Base-by-base conservation (phyloP, 2,888 invertebrate species). In the Dromius quadrimaculatus region DNA sequence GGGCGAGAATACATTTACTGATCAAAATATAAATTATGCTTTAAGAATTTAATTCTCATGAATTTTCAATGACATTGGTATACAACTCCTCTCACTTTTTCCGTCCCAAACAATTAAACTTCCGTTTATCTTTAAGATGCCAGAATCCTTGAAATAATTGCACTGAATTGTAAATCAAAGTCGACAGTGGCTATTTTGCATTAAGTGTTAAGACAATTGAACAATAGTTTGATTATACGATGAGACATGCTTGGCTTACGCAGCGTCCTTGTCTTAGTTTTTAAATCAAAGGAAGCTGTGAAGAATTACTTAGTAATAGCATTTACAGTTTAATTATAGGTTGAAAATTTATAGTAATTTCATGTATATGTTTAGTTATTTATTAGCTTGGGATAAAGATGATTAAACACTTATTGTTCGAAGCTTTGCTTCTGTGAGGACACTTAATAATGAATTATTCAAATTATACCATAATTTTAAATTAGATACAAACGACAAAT, bases 401-500 rank as follows among this genome's bases (percentile, higher is more conserved):
- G n/a, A n/a, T n/a, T n/a, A n/a, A n/a, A n/a, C n/a, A n/a, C n/a
- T n/a, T n/a, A n/a, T n/a, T n/a, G n/a, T n/a, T n/a, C n/a, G n/a
- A n/a, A n/a, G n/a, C n/a, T n/a, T n/a, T n/a, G n/a, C n/a, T n/a
- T n/a, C n/a, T n/a, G n/a, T n/a, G n/a, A n/a, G n/a, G n/a, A n/a
- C n/a, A n/a, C n/a, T n/a, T n/a, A n/a, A n/a, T n/a, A n/a, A n/a
- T n/a, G n/a, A n/a, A n/a, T n/a, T n/a, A n/a, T n/a, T n/a, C n/a
- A n/a, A n/a, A n/a, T n/a, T n/a, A n/a, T n/a, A n/a, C n/a, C n/a
- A n/a, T n/a, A n/a, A n/a, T n/a, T n/a, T n/a, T n/a, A n/a, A n/a
- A n/a, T 54, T 54, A 54, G 8, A 13, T 28, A 54, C 5, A 13
- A 23, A 54, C 50, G 50, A 54, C 32, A 54, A 54, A 54, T 54